A percentile compares a stretch with the other conserved stretches of the same genome.
These are phyloP conservation scores for Cheilosia soror DNA, from an alignment of 2,888 invertebrate genomes.

Conservation along the genomic window DNA sequence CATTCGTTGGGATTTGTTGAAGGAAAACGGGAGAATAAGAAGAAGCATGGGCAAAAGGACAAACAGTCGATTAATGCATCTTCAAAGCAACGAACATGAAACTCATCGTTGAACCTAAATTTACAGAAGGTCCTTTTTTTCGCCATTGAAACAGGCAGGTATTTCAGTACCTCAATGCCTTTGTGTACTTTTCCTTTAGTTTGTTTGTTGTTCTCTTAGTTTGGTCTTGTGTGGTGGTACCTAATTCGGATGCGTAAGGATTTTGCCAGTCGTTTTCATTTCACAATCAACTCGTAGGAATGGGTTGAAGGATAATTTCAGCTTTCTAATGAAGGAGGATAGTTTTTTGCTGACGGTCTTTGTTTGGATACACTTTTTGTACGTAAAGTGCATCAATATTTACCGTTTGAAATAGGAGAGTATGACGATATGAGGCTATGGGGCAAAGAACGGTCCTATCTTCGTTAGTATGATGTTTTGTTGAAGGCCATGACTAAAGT, in stretches of 20 bases:
- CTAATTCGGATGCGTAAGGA: conserved; percentile 18
- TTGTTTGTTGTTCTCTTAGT: conserved; percentile 37
- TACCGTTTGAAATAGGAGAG: not conserved
- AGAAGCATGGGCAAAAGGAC: conserved; percentile 1
- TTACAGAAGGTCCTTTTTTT: conserved; percentile 31
- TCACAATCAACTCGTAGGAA: not conserved
- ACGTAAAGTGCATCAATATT: conserved; percentile 1
- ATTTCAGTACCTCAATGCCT: conserved; percentile 30
- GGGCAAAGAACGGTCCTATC: not conserved
- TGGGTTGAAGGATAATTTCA: not conserved
- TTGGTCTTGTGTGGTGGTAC: conserved; percentile 16
- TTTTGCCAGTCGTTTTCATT: not conserved
- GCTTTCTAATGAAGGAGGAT: conserved; percentile 30
- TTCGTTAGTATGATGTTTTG: too few relatives aligned
- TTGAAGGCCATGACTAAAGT: too few relatives aligned
- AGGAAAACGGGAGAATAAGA: not conserved
- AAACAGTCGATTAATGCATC: conserved; percentile 42
- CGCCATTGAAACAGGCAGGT: conserved; percentile 5
- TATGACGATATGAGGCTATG: not conserved
- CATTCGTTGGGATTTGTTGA: not conserved
- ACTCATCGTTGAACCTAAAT: conserved; percentile 40
- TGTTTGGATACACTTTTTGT: not conserved
- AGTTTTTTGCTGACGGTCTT: conserved; percentile 18
- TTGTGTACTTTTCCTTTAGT: conserved; percentile 35
- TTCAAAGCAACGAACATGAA: conserved; percentile 38